Evolutionary conservation across 37 sponge, comb jelly and placozoan species (phyloP).

Genomic region (Chondrosia reniformis): DNA sequence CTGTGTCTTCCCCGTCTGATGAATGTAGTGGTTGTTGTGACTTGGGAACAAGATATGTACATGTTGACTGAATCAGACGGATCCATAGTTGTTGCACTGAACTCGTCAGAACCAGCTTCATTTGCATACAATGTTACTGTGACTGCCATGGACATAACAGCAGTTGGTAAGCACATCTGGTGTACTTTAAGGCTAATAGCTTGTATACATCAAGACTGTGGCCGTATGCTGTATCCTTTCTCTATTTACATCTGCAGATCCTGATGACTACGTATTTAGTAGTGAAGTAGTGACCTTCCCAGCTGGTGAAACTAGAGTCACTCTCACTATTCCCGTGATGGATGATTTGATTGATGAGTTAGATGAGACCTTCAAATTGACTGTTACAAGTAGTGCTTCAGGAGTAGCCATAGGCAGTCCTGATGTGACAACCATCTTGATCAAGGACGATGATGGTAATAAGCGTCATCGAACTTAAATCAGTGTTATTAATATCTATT

Average conservation of each 20-base stretch:
- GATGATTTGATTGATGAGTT: neutral
- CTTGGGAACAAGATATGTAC: too few relatives aligned
- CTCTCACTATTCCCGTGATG: neutral
- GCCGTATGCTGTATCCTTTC: too few relatives aligned
- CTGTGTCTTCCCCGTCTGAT: too few relatives aligned
- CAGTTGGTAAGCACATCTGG: too few relatives aligned
- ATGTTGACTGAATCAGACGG: neutral
- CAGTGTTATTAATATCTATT: too few relatives aligned
- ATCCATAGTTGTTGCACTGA: neutral
- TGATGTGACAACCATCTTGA: neutral
- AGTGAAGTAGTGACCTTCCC: neutral
- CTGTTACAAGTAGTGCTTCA: neutral
- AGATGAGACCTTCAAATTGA: neutral
- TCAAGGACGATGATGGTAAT: conserved; percentile 18
- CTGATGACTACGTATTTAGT: neutral
- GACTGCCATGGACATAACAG: conserved; percentile 10
- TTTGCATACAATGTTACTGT: neutral
- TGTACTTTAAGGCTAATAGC: too few relatives aligned
- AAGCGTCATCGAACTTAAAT: too few relatives aligned
- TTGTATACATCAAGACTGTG: too few relatives aligned
- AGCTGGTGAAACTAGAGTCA: neutral
- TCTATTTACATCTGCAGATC: neutral
- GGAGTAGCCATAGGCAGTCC: neutral
- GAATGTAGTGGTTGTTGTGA: too few relatives aligned
- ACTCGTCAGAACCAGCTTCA: neutral